Base-by-base conservation (phyloP, 1,140 invertebrate species). In the Augochlora pura region DNA sequence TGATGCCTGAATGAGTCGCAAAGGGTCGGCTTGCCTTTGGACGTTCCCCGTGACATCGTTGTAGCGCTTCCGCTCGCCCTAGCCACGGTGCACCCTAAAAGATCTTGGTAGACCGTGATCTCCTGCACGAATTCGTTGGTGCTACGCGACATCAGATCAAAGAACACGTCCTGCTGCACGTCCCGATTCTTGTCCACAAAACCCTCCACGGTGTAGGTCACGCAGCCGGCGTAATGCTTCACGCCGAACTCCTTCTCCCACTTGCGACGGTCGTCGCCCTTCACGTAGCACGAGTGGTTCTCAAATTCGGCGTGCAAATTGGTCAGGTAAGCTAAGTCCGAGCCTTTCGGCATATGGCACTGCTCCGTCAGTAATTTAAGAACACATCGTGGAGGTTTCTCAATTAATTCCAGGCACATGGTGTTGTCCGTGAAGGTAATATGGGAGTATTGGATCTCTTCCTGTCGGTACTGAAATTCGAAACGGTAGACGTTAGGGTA, bases 171-270 rank as follows among this genome's bases (percentile, higher is more conserved):
- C 91, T 99, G 98, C 89, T 98, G 98, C 0, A 97, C 97, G 88
- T 99, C 97, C 14, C 97, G 94, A 91, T 99, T 99, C 93, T 99
- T 99, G 89, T 99, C 98, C 0, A 99, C 96, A 93, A 99, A 99
- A 14, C 98, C 98, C 77, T 97, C 95, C 9, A 98, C 96, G 38
- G 95, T 95, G 93, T 99, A 99, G 14, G 96, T 96, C 6, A 99
- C 99, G 77, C 95, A 95, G 32, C 98, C 98, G 6, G 99, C 99
- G 91, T 99, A 99, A 91, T 99, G 99, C 86, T 95, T 95, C 7
- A 99, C 95, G 2, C 98, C 97, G 91, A 99, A 98, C 90, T 98
- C 96, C 49, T 96, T 95, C 93, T 99, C 96, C 98, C 98, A 97
- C 91, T 96, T 95, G 83, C 98, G 92, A 65, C 97, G 93, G 92